These are phyloP conservation scores for Chanos chanos DNA, from an alignment of 2,797 vertebrate species.

Conservation along the genomic window DNA sequence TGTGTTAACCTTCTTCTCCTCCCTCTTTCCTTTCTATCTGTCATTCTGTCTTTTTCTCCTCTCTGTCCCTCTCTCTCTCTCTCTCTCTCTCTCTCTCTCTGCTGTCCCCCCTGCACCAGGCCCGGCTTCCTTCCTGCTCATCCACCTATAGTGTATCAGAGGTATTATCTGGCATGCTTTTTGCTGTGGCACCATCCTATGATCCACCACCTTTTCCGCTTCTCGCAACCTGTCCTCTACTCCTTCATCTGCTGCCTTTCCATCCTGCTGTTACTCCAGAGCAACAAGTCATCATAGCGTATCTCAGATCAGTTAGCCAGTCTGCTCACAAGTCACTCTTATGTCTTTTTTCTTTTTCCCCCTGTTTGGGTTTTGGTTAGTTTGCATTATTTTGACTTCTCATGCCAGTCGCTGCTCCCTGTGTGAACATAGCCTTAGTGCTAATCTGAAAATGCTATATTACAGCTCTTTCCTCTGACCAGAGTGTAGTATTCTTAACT, in stretches of 20 bases:
- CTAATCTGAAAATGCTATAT: too few relatives aligned
- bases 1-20: conserved; percentile 75
- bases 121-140: conserved; percentile 88
- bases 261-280: not conserved
- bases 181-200: not conserved
- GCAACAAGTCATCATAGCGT: too few relatives aligned
- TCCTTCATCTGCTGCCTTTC: not conserved
- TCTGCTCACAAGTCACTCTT: too few relatives aligned
- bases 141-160: conserved; percentile 90
- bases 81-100: conserved; percentile 61
- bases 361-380: too few relatives aligned
- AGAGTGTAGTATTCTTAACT: too few relatives aligned
- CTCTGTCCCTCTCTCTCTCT: not conserved
- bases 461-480: too few relatives aligned
- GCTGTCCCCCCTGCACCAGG: conserved; percentile 81
- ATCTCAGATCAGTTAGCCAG: too few relatives aligned
- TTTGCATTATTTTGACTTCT: too few relatives aligned
- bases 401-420: too few relatives aligned
- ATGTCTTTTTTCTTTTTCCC: not conserved
- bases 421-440: too few relatives aligned
- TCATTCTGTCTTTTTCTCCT: not conserved
- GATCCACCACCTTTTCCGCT: not conserved
- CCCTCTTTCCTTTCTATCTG: not conserved
- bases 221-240: not conserved
- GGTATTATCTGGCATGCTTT: conserved; percentile 80